Conservation (phyloP, 30 jellyfish, hydroid and myxozoan genomes). For the Haliclystus octoradiatus region DNA sequence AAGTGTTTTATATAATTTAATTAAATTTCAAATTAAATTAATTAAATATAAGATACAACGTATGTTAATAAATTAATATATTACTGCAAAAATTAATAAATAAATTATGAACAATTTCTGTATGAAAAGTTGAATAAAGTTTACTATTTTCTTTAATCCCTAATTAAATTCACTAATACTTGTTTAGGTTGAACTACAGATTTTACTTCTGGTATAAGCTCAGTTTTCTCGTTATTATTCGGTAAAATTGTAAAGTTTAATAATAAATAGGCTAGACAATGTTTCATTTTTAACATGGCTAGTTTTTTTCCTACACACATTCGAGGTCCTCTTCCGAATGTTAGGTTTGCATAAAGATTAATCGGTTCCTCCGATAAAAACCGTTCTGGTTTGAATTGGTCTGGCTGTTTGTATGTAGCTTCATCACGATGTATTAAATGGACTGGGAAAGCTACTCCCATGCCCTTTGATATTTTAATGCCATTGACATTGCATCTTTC, state of each 20-base stretch:
- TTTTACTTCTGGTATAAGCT: background rate
- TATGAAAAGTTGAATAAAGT: too few species aligned
- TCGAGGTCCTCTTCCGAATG: slow-evolving; percentile 35
- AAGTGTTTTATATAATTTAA: too few species aligned
- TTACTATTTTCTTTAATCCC: too few species aligned
- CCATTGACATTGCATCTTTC: slow-evolving; percentile 33
- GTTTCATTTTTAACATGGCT: slow-evolving; percentile 24
- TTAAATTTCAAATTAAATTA: too few species aligned
- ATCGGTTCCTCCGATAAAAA: slow-evolving; percentile 39
- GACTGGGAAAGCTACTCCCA: slow-evolving; percentile 33
- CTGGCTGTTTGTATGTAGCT: slow-evolving; percentile 38
- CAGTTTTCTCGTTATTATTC: background rate
- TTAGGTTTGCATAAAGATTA: slow-evolving; percentile 4
- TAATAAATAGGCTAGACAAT: background rate
- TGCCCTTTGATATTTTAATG: slow-evolving; percentile 24
- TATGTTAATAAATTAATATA: too few species aligned
- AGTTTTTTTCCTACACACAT: slow-evolving; percentile 29
- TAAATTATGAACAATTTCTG: too few species aligned
- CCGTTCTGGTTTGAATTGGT: slow-evolving; percentile 41
- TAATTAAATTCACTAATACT: background rate
- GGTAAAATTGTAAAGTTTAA: background rate
- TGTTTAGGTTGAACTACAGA: background rate
- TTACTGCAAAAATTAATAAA: too few species aligned
- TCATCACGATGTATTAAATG: slow-evolving; percentile 41
- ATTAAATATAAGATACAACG: too few species aligned